A percentile compares a stretch with the other conserved stretches of the same genome.
Conservation (phyloP, 92 coral and sea anemone genomes). For the Desmophyllum pertusum region DNA sequence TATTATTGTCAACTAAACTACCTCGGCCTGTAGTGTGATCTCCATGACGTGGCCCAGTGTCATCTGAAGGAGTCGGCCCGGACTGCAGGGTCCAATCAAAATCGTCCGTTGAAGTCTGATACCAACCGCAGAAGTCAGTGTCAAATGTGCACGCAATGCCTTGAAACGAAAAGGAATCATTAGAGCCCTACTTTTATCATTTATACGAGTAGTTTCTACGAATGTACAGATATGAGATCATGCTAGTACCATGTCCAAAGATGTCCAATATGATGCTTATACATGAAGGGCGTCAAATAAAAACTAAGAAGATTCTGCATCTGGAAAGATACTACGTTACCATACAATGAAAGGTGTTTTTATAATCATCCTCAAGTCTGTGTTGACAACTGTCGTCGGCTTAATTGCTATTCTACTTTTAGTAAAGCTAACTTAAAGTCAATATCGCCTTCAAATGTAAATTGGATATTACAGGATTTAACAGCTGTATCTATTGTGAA, state of each 20-base stretch:
- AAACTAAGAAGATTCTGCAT: too few species aligned
- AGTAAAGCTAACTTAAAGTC: neutral
- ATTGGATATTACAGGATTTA: neutral
- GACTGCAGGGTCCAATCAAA: slow-evolving; percentile 37
- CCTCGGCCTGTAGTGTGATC: slow-evolving; percentile 41
- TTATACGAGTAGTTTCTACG: neutral
- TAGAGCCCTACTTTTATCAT: neutral
- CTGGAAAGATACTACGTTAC: too few species aligned
- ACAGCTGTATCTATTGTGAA: neutral
- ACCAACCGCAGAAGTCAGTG: slow-evolving; percentile 26
- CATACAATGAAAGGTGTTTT: too few species aligned
- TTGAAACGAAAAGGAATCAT: neutral
- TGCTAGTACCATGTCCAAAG: too few species aligned
- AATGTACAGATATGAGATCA: neutral
- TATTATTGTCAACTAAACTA: neutral
- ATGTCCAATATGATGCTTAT: too few species aligned
- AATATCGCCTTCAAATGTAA: neutral
- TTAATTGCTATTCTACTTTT: too few species aligned
- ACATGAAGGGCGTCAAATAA: too few species aligned
- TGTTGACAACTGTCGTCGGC: neutral
- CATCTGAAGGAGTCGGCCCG: slow-evolving; percentile 27
- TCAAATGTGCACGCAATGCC: slow-evolving; percentile 40
- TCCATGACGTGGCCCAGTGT: slow-evolving; percentile 26
- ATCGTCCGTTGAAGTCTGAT: slow-evolving; percentile 19
- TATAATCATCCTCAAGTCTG: too few species aligned